These are phyloP conservation scores for Lineus longissimus DNA, from an alignment of 1,140 invertebrate species.

Conservation along the genomic window DNA sequence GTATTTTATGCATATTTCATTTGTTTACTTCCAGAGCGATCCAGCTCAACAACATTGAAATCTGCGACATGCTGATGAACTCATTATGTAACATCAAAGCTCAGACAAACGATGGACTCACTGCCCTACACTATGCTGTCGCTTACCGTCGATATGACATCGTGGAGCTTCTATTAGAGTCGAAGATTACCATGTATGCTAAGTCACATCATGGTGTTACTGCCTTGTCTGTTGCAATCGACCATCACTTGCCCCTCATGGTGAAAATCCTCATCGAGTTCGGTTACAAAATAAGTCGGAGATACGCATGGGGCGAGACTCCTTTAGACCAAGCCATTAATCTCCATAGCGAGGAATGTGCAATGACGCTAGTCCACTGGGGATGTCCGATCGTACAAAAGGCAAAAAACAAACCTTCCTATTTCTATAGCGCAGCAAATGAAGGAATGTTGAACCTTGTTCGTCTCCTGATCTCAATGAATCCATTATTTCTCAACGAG, in stretches of 20 bases:
- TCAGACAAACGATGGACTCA: slow-evolving; percentile 38
- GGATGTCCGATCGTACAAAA: slow-evolving; percentile 30
- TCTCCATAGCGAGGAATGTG: slow-evolving; percentile 40
- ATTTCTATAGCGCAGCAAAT: slow-evolving; percentile 36
- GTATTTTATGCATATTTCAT: too few relatives aligned
- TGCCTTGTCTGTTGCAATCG: slow-evolving; percentile 41
- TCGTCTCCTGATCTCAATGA: slow-evolving; percentile 33
- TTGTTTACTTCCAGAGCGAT: slow-evolving; percentile 32
- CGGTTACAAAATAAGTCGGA: slow-evolving; percentile 41
- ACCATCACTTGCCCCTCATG: slow-evolving; percentile 42
- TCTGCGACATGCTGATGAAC: slow-evolving; percentile 40
- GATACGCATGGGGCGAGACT: slow-evolving; percentile 41
- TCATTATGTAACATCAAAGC: slow-evolving; percentile 40
- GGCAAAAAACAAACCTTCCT: slow-evolving; percentile 27
- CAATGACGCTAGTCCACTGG: slow-evolving; percentile 40
- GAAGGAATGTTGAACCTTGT: slow-evolving; percentile 33
- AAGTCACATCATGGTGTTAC: slow-evolving; percentile 39
- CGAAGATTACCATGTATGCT: slow-evolving; percentile 33
- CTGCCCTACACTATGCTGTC: slow-evolving; percentile 42
- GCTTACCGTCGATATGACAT: slow-evolving; percentile 41
- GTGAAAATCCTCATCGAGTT: slow-evolving; percentile 32
- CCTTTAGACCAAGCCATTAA: slow-evolving; percentile 45
- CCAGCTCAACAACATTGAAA: slow-evolving; percentile 38
- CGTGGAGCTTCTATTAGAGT: slow-evolving; percentile 36
- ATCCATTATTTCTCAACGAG: slow-evolving; percentile 37